These are phyloP conservation scores for Priocnemis perturbator DNA, from an alignment of 2,888 invertebrate genomes.

Conservation along the genomic window DNA sequence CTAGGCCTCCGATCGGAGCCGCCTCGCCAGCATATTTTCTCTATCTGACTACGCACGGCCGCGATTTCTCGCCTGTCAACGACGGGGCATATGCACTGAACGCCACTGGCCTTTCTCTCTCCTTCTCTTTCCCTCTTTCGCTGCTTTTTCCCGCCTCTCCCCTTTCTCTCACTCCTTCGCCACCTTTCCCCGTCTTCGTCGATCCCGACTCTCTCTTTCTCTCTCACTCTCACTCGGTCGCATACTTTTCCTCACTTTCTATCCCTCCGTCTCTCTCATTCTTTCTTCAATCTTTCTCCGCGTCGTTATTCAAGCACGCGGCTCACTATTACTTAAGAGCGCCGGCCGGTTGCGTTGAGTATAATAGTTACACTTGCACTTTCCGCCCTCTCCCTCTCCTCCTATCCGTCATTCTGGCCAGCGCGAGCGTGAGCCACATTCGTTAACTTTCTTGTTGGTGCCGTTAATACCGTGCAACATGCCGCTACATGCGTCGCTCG, in stretches of 20 bases:
- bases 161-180: not conserved
- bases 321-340: slow-evolving; percentile 47
- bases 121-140: slow-evolving; percentile 1
- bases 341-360: slow-evolving; percentile 44
- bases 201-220: slow-evolving; percentile 15
- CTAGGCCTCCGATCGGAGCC: no score
- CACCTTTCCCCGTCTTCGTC: slow-evolving; percentile 18
- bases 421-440: slow-evolving; percentile 11
- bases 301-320: slow-evolving; percentile 42
- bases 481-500: not conserved
- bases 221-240: slow-evolving; percentile 13
- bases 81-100: slow-evolving; percentile 24
- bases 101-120: not conserved
- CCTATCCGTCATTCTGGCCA: slow-evolving; percentile 4
- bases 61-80: slow-evolving; percentile 56
- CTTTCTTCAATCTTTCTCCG: slow-evolving; percentile 29
- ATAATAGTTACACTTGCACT: slow-evolving; percentile 55
- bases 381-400: slow-evolving; percentile 27
- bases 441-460: slow-evolving; percentile 25
- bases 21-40: no score
- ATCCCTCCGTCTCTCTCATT: slow-evolving; percentile 5
- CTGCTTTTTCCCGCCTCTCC: not conserved
- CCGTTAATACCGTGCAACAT: slow-evolving; percentile 8
- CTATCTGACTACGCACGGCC: slow-evolving; percentile 36
- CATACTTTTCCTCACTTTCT: slow-evolving; percentile 11